Base-by-base conservation (phyloP, 1,140 invertebrate genomes). In the Zelostemma sp. region DNA sequence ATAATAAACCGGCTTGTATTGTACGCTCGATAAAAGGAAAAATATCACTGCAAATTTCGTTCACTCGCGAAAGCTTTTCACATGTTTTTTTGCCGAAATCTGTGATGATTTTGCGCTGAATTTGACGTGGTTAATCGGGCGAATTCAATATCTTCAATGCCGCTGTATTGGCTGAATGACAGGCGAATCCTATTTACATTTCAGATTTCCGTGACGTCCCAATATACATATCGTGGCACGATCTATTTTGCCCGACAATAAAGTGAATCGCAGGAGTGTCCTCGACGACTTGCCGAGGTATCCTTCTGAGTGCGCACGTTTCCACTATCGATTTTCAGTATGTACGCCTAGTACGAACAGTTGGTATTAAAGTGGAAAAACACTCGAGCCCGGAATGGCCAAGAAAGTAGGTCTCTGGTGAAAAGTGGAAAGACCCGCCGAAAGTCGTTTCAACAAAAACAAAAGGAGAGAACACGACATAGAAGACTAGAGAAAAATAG, bases 141-240 rank as follows among this genome's bases (percentile, higher is more conserved):
- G 54, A 62, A 66, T 71, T 66, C 51, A 63, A 63, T 66, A 66
- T 66, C 61, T 62, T 66, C 58, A 12, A 56, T 47, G 58, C 58
- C 61, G 54, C 57, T 47, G 50, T 57, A 17, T 40, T 18, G 54
- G 18, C 63, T 63, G 68, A 71, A 71, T 66, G 68, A 71, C 66
- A 71, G 59, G 68, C 63, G 62, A 66, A 71, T 71, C 63, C 59
- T 66, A 71, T 71, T 71, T 71, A 71, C 68, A 71, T 71, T 71
- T 65, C 53, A 71, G 68, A 71, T 71, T 71, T 66, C 53, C 55
- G 68, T 59, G 62, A 70, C 61, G 68, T 60, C 41, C 68, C 68
- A 58, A 65, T 70, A 61, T 70, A 70, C 62, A 62, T 66, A 65
- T 70, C 60, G 67, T 57, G 53, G 60, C 57, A 50, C 68, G 61